These are phyloP conservation scores for Coluber constrictor DNA, from an alignment of 2,797 vertebrate species.

Conservation along the genomic window DNA sequence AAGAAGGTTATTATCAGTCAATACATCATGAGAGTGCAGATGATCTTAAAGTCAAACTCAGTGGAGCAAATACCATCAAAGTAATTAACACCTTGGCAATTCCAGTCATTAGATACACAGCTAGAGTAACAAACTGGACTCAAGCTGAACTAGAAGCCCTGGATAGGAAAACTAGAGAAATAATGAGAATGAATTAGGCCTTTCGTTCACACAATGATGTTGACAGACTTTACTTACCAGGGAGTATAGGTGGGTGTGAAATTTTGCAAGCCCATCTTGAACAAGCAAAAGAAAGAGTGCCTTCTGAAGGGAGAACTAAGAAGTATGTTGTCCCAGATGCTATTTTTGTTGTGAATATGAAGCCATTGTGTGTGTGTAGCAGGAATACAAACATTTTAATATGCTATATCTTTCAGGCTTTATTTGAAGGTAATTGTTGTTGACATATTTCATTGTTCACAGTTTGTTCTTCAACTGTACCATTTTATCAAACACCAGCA, in stretches of 20 bases:
- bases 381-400: background rate
- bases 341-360: background rate
- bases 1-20: background rate
- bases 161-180: background rate
- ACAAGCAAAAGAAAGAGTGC: background rate
- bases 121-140: background rate
- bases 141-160: background rate
- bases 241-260: background rate
- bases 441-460: background rate
- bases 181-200: background rate
- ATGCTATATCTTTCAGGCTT: background rate
- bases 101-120: background rate
- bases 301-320: background rate
- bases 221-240: background rate
- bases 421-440: background rate
- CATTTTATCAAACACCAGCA: background rate
- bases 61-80: background rate
- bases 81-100: background rate
- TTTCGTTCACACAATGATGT: background rate
- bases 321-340: background rate
- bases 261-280: background rate
- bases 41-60: background rate
- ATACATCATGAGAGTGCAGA: background rate
- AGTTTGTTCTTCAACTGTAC: background rate
- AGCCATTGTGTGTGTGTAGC: background rate